Conservation (phyloP, 2,797 vertebrate species). For the Lepus oiostolus region DNA sequence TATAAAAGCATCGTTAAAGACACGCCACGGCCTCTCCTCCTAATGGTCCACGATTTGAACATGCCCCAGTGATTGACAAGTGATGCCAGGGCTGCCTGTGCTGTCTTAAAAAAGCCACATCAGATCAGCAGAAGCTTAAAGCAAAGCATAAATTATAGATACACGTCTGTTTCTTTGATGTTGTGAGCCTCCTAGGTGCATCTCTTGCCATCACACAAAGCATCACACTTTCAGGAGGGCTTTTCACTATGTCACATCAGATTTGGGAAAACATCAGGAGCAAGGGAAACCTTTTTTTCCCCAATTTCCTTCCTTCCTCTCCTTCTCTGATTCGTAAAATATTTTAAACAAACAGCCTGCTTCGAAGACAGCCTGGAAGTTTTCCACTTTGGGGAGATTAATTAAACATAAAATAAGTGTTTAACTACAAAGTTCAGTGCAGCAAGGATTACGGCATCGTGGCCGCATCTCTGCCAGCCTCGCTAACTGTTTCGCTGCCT, state of each 20-base stretch:
- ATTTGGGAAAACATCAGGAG: constrained; percentile 95
- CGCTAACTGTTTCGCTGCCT: constrained; percentile 75
- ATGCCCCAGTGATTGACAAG: constrained; percentile 91
- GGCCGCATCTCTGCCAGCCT: constrained; percentile 83
- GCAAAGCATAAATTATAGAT: constrained; percentile 94
- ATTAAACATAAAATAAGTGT: constrained; percentile 90
- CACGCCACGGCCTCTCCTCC: constrained; percentile 89
- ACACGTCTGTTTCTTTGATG: constrained; percentile 91
- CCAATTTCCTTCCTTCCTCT: constrained; percentile 82
- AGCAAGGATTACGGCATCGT: constrained; percentile 80
- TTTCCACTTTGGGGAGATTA: constrained; percentile 88
- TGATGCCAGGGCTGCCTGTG: constrained; percentile 89
- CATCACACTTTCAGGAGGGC: constrained; percentile 89
- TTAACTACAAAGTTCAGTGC: constrained; percentile 87
- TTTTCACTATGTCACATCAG: constrained; percentile 93
- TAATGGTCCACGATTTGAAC: constrained; percentile 91
- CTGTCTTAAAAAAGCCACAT: constrained; percentile 92
- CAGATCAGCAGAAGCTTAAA: constrained; percentile 91
- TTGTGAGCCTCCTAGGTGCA: constrained; percentile 89
- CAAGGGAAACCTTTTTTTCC: constrained; percentile 90
- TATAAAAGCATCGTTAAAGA: constrained; percentile 92
- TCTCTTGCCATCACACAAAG: constrained; percentile 89
- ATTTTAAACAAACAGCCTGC: constrained; percentile 89
- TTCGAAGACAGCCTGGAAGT: constrained; percentile 88
- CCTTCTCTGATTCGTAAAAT: constrained; percentile 77